Conservation (phyloP, 2,797 vertebrate genomes). For the Anguilla obscura region DNA sequence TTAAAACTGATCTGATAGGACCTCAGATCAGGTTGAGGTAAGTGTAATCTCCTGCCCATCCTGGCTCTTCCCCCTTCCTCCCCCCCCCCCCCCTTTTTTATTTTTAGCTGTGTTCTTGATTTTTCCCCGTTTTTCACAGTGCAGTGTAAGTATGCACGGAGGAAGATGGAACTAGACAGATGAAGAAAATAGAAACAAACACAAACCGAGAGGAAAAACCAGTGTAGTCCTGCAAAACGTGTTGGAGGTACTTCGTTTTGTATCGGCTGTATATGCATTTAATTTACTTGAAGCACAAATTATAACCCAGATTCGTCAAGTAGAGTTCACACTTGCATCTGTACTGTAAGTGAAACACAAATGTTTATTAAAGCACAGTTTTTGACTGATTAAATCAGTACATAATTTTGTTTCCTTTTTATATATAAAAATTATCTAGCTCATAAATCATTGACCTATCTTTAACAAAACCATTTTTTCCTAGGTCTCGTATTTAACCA, state of each 20-base stretch:
- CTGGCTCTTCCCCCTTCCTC: slow-evolving; percentile 25
- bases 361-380: slow-evolving; percentile 26
- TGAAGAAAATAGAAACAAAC: slow-evolving; percentile 76
- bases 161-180: slow-evolving; percentile 94
- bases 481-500: slow-evolving; percentile 15
- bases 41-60: slow-evolving; percentile 63
- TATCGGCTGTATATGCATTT: slow-evolving; percentile 74
- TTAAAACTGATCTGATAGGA: slow-evolving; percentile 99
- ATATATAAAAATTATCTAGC: neutral
- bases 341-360: slow-evolving; percentile 33
- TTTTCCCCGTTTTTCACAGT: slow-evolving; percentile 87
- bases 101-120: slow-evolving; percentile 55
- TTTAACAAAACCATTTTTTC: neutral
- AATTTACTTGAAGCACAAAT: slow-evolving; percentile 10
- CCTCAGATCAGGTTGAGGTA: slow-evolving; percentile 99
- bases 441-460: slow-evolving; percentile 27
- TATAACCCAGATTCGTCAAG: slow-evolving; percentile 3
- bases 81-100: slow-evolving; percentile 41
- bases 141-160: slow-evolving; percentile 99
- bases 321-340: slow-evolving; percentile 34
- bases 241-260: slow-evolving; percentile 97
- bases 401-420: slow-evolving; percentile 9
- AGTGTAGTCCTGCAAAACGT: slow-evolving; percentile 98
- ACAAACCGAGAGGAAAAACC: slow-evolving; percentile 96
- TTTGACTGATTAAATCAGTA: slow-evolving; percentile 5